Conservation (phyloP, 1,140 invertebrate genomes). For the Tetramorium parvispinum region DNA sequence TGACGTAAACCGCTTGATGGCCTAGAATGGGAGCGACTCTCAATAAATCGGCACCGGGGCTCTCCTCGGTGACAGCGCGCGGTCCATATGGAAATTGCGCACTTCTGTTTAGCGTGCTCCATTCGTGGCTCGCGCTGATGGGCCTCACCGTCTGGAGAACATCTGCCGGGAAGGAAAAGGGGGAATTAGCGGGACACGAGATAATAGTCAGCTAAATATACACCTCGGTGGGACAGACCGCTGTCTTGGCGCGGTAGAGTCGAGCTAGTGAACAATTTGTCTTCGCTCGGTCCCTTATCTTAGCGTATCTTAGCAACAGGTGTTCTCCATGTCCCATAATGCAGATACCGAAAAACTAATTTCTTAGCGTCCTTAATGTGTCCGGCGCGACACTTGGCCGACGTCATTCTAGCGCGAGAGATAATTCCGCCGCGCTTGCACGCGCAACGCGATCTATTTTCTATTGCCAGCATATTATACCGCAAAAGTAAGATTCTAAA, state of each 20-base stretch:
- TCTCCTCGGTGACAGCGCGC: background rate
- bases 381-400: background rate
- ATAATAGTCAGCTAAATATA: conserved; percentile 33
- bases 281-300: conserved; percentile 36
- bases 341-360: conserved; percentile 39
- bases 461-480: background rate
- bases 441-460: background rate
- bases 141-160: background rate
- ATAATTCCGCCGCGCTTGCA: background rate
- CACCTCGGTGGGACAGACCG: background rate
- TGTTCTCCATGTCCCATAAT: conserved; percentile 32
- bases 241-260: background rate
- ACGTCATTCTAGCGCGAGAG: background rate
- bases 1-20: conserved; percentile 10
- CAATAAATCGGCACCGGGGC: background rate
- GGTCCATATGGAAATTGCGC: conserved; percentile 34
- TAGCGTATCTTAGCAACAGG: conserved; percentile 41
- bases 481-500: background rate
- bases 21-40: conserved; percentile 12
- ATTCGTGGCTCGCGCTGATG: background rate
- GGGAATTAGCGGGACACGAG: conserved; percentile 17
- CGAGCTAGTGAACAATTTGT: conserved; percentile 38
- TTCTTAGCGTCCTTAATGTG: conserved; percentile 25
- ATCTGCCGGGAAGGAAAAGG: background rate
- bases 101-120: background rate